phyloP scores from a whole-genome alignment of 2,888 invertebrate genomes.

The Julus scandinavius region DNA sequence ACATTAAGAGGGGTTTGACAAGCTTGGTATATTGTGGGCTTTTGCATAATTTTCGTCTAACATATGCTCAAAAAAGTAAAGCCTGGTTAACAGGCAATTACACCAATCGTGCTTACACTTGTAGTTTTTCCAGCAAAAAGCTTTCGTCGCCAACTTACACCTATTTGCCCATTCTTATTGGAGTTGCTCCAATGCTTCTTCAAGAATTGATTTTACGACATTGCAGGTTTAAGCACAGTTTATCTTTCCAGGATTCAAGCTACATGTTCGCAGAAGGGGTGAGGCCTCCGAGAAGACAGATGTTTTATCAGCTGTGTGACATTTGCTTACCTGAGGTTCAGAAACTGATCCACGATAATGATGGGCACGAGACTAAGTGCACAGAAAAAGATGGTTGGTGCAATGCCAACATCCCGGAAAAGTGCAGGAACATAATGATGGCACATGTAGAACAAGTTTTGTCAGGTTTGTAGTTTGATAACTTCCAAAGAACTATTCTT shows the following conservation, averaged over 20 bases:
- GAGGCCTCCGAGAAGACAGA: conserved; percentile 20
- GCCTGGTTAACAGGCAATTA: too few species aligned
- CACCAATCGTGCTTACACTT: too few species aligned
- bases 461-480: neutral
- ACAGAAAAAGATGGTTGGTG: conserved; percentile 48
- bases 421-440: conserved; percentile 34
- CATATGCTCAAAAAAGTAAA: too few species aligned
- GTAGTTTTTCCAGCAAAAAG: too few species aligned
- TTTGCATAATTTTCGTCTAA: too few species aligned
- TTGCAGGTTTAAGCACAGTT: neutral
- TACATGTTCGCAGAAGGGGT: neutral
- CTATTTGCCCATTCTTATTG: too few species aligned
- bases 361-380: conserved; percentile 44
- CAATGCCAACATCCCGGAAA: neutral
- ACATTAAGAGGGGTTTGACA: neutral
- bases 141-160: too few species aligned
- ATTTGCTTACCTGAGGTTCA: conserved; percentile 53
- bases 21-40: too few species aligned
- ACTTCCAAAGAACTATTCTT: neutral
- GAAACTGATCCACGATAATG: conserved; percentile 45
- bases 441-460: neutral
- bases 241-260: neutral
- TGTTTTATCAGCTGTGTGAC: conserved; percentile 53
- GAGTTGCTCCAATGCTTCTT: neutral
- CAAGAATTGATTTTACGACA: neutral